Conservation (phyloP, 2,888 invertebrate genomes). For the Parapristionchus giblindavisi region DNA sequence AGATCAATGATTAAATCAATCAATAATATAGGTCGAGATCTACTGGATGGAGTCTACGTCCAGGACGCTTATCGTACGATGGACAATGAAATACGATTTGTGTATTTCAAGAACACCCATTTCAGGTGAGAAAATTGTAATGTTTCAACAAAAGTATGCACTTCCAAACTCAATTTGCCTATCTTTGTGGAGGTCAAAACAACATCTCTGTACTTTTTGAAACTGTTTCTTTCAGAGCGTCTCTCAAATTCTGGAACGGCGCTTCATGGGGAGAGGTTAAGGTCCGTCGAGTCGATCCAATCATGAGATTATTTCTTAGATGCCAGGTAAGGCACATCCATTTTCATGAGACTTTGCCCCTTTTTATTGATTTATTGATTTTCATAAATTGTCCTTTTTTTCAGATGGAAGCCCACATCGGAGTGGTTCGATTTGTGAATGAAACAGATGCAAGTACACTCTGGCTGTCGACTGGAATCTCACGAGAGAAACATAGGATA, state of each 20-base stretch:
- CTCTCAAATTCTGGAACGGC: slow-evolving; percentile 19
- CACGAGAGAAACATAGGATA: not conserved
- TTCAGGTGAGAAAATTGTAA: not conserved
- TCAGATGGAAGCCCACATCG: slow-evolving; percentile 21
- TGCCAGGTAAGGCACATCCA: not conserved
- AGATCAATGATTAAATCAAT: too few relatives aligned
- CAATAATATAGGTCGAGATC: not conserved
- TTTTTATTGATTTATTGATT: not conserved
- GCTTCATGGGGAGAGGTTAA: slow-evolving; percentile 36
- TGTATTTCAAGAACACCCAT: slow-evolving; percentile 39
- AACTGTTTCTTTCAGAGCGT: not conserved
- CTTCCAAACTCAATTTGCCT: too few relatives aligned
- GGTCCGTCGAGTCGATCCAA: slow-evolving; percentile 13
- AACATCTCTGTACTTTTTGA: too few relatives aligned
- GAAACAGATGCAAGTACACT: not conserved
- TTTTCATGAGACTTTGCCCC: not conserved
- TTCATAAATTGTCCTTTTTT: not conserved
- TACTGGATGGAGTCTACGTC: slow-evolving; percentile 43
- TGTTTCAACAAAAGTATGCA: not conserved
- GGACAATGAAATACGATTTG: slow-evolving; percentile 39
- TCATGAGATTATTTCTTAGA: slow-evolving; percentile 23
- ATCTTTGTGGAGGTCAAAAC: too few relatives aligned
- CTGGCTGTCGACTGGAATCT: not conserved
- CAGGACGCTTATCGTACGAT: slow-evolving; percentile 45
- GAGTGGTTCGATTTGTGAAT: slow-evolving; percentile 29